phyloP scores from a whole-genome alignment of 2,888 invertebrate species.

The Pseudococcus jackbeardsleyi region DNA sequence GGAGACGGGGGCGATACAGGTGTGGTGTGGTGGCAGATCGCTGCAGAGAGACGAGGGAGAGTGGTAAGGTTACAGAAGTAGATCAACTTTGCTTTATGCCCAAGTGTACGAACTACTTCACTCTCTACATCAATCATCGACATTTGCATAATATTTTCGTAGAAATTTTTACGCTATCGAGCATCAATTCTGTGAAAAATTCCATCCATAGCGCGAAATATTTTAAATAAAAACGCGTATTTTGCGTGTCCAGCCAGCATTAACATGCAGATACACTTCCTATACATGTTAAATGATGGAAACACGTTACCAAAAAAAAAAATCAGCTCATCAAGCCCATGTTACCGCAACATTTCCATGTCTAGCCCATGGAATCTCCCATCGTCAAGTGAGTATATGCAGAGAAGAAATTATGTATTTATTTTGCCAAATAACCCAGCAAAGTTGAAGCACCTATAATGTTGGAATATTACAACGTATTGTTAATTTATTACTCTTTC shows the following conservation, averaged over 20 bases:
- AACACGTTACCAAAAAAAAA: not conserved
- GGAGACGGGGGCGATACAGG: no score
- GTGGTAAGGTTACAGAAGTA: no score
- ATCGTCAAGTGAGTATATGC: no score
- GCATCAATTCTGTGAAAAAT: slow-evolving; percentile 32
- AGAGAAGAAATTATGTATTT: not conserved
- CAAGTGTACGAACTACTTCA: no score
- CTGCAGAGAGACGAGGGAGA: no score
- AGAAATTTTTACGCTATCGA: slow-evolving; percentile 25
- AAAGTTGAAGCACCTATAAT: not conserved
- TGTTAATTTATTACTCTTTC: not conserved
- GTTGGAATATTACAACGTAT: no score
- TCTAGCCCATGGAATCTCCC: not conserved
- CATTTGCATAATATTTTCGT: slow-evolving; percentile 10
- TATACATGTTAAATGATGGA: not conserved
- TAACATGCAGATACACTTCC: not conserved
- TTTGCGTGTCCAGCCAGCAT: slow-evolving; percentile 21
- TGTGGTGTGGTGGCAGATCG: no score
- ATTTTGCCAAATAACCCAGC: not conserved
- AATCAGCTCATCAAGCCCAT: not conserved
- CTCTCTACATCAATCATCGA: not conserved
- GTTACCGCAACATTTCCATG: no score
- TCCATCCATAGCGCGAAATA: not conserved
- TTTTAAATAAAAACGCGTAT: not conserved
- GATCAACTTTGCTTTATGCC: no score